Evolutionary conservation across 2,113 vertebrate genomes (phyloP), one percentile per base, ranked within the genome.

Genomic region (Probosciger aterrimus): DNA sequence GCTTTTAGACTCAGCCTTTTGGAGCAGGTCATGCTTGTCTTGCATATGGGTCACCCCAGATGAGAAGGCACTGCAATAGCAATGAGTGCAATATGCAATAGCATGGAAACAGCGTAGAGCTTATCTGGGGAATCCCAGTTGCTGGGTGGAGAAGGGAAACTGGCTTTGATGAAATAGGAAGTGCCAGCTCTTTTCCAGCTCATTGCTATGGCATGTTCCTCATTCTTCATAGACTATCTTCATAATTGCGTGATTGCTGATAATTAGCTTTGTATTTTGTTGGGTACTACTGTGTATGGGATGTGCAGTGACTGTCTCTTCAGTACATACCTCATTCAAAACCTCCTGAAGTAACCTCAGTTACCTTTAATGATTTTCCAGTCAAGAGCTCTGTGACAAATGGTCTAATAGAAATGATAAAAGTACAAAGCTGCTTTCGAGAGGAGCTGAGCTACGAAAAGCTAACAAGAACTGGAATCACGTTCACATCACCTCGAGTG

Each of bases 401-500:
- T 39, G 13, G 4, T 37, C 63, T 77, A 53, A 70, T 6, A 83
- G 64, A 93, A 88, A 67, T 28, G 6, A 47, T 0, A 88, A 43
- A 84, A 22, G 7, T 44, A 73, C 39, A 82, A 85, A 88, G 33
- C 43, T 71, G 35, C 41, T 79, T 76, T 69, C 33, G 33, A 71
- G 67, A 81, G 23, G 41, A 86, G 30, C 27, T 46, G 43, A 71
- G 60, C 77, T 31, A 52, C 3, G 3, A 73, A 83, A 81, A 74
- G 44, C 39, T 44, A 63, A 35, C 39, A 55, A 75, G 62, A 91
- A n/a, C 53, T 81, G 59, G 27, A 81, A 77, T 80, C 68, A 60
- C 39, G 74, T 92, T 93, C 83, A 28, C 25, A 69, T 96, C 80
- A 92, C 95, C 90, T 90, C 77, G 55, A 86, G 73, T 81, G 88